Evolutionary conservation across 1,140 invertebrate genomes (phyloP), one percentile per base, ranked within the genome.

Genomic region (Lordiphosa clarofinis): DNA sequence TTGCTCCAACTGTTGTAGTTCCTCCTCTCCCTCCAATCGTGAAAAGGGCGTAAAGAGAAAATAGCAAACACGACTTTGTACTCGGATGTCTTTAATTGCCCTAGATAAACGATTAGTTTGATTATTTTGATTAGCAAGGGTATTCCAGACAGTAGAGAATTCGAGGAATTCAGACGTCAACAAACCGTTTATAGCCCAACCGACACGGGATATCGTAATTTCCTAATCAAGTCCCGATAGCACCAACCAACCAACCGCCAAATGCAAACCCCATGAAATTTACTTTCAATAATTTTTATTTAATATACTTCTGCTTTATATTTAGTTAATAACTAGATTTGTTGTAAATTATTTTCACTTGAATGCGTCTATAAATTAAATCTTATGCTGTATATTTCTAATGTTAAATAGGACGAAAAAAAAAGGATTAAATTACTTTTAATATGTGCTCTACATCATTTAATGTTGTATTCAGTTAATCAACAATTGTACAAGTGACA

Each of bases 261-360:
- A 0, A 5, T 33, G 7, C 38, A 9, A 15, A 11, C 1, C 6
- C 0, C 24, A 0, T 24, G 6, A 12, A 35, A 10, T n/a, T n/a
- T 54, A 35, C 19, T 42, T 38, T 54, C 37, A 42, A 54, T 40
- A 40, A 33, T 49, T 49, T 49, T 48, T 47, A 21, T 35, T 31
- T 2, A 63, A 81, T 81, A 58, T 82, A 82, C 48, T 75, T n/a
- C n/a, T 82, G 72, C 61, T 56, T 82, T 69, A 69, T 73, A 73
- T 64, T 82, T 62, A 73, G 56, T 72, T 81, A 71, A 75, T 63
- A 81, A 79, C 75, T 81, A 81, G 68, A 62, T 78, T 81, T 81
- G n/a, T 81, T 81, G 71, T 81, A 81, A 81, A 81, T 82, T 82
- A 82, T 72, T 76, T 74, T 76, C 63, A 75, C 58, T 81, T 81